A percentile compares a stretch with the other conserved stretches of the same genome.
phyloP scores from a whole-genome alignment of 2,797 vertebrate genomes.

The Agapornis canus region DNA sequence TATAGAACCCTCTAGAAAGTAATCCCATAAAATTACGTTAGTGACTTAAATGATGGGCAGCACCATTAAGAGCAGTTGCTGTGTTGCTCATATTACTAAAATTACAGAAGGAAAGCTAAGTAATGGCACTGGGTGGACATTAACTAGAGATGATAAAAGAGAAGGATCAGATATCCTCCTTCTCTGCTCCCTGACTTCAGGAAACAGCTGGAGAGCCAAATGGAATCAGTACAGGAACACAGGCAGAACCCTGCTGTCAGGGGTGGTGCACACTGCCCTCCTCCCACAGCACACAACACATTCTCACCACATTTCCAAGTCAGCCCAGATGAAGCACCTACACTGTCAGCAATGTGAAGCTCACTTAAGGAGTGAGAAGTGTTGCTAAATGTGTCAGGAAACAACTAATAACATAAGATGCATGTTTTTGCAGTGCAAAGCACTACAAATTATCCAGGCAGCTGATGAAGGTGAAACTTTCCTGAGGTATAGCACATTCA shows the following conservation, averaged over 20 bases:
- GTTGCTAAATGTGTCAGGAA: slow-evolving; percentile 73
- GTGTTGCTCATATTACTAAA: not conserved
- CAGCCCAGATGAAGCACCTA: slow-evolving; percentile 60
- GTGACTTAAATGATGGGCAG: not conserved
- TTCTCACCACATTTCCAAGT: slow-evolving; percentile 22
- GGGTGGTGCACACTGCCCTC: not conserved
- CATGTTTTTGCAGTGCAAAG: slow-evolving; percentile 61
- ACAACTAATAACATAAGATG: slow-evolving; percentile 66
- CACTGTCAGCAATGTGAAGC: slow-evolving; percentile 67
- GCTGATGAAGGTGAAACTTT: slow-evolving; percentile 64
- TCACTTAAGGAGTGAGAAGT: slow-evolving; percentile 72
- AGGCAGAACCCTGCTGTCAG: slow-evolving; percentile 2
- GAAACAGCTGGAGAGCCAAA: not conserved
- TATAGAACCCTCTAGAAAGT: not conserved
- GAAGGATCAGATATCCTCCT: not conserved
- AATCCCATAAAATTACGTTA: not conserved
- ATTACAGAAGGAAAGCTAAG: not conserved
- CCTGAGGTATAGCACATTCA: slow-evolving; percentile 52
- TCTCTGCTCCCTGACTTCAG: not conserved
- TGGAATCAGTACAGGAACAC: not conserved
- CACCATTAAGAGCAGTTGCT: not conserved
- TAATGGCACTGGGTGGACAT: not conserved
- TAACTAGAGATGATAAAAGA: not conserved
- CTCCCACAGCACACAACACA: not conserved
- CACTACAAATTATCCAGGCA: slow-evolving; percentile 66